Percentiles rank a stretch among this genome's conserved stretches.
Conservation (phyloP, 2,113 vertebrate genomes). For the Pterocles orientalis region DNA sequence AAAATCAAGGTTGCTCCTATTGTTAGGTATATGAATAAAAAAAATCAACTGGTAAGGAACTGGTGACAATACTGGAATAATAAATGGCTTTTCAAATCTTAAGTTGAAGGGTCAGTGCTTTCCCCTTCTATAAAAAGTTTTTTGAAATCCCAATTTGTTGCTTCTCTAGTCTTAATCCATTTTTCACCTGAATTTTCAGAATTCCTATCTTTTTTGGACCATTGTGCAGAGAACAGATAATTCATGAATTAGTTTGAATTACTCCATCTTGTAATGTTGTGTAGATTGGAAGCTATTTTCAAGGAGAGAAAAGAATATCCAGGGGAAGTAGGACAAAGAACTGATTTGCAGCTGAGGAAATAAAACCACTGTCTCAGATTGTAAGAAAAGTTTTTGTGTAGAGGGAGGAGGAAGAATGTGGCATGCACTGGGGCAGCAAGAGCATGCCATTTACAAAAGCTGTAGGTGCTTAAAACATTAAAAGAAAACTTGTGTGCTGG, state of each 20-base stretch:
- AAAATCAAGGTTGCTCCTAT: neutral
- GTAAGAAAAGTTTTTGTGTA: neutral
- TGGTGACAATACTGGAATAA: neutral
- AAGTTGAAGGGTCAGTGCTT: neutral
- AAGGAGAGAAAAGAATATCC: neutral
- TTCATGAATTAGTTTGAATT: neutral
- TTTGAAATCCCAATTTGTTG: neutral
- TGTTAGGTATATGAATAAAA: neutral
- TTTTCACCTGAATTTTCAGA: neutral
- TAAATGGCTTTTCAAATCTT: neutral
- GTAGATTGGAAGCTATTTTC: neutral
- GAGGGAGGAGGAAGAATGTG: neutral
- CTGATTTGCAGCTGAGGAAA: neutral
- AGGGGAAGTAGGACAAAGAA: neutral
- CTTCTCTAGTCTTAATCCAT: neutral
- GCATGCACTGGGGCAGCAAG: neutral
- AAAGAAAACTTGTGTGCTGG: neutral
- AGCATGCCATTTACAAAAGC: neutral
- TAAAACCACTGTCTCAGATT: neutral
- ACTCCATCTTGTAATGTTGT: neutral
- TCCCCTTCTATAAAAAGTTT: neutral
- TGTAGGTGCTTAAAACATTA: neutral
- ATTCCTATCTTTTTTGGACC: neutral
- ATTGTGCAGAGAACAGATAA: neutral
- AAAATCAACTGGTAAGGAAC: neutral